These are phyloP conservation scores for Pogonocherus hispidulus DNA, from an alignment of 2,888 invertebrate species.

Conservation along the genomic window DNA sequence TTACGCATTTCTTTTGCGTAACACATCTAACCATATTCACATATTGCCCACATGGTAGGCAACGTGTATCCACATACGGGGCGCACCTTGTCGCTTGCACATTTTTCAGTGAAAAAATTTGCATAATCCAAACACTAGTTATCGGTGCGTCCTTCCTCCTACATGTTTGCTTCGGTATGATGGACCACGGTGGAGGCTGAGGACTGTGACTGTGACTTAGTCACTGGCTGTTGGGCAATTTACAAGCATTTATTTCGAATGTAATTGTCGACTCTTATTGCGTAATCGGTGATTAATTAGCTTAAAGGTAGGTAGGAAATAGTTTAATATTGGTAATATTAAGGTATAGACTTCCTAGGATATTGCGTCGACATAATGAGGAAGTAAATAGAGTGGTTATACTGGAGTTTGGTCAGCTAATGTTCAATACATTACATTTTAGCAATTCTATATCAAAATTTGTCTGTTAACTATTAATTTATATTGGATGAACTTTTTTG, in stretches of 20 bases:
- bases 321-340: background rate
- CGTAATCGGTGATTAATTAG: background rate
- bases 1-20: background rate
- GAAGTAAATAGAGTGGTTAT: no score
- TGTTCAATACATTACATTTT: no score
- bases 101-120: slow-evolving; percentile 18
- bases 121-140: slow-evolving; percentile 26
- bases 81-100: background rate
- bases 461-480: no score
- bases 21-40: background rate
- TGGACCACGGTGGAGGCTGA: background rate
- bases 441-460: no score
- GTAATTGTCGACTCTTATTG: background rate
- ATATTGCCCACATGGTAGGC: background rate
- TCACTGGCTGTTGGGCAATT: background rate
- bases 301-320: background rate
- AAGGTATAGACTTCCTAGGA: no score
- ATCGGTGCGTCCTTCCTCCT: slow-evolving; percentile 31
- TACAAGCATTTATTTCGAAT: background rate
- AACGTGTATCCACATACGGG: background rate
- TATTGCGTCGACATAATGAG: no score
- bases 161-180: background rate
- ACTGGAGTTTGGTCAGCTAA: no score
- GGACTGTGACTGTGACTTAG: background rate
- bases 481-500: no score